Percentiles rank a stretch among this genome's conserved stretches.
These are phyloP conservation scores for Capra hircus DNA, from an alignment of 2,113 vertebrate species.

Conservation along the genomic window DNA sequence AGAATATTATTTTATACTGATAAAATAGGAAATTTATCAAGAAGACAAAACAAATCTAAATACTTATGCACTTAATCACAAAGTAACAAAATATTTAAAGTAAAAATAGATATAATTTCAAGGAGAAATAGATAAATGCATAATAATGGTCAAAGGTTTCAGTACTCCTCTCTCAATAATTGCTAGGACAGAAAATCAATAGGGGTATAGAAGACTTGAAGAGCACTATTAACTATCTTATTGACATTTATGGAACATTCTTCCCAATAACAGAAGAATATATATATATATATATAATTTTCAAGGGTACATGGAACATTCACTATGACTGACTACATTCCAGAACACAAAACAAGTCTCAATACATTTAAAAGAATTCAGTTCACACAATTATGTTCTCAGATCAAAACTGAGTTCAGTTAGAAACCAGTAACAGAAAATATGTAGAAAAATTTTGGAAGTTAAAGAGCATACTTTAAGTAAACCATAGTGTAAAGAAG, in stretches of 20 bases:
- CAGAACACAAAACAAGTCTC: neutral
- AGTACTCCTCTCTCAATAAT: neutral
- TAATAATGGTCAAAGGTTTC: neutral
- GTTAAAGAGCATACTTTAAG: neutral
- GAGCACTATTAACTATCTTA: neutral
- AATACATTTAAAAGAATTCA: neutral
- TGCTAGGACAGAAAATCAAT: neutral
- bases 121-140: neutral
- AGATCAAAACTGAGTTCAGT: neutral
- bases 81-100: neutral
- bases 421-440: neutral
- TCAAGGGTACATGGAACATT: neutral
- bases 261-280: neutral
- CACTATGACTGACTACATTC: neutral
- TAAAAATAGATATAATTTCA: neutral
- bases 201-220: neutral
- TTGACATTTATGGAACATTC: neutral
- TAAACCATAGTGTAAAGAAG: neutral
- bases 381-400: neutral
- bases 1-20: neutral
- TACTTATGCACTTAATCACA: neutral
- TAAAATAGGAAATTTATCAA: conserved; percentile 14
- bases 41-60: neutral
- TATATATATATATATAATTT: neutral
- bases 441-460: neutral